Percentiles rank a stretch among this genome's conserved stretches.
Conservation (phyloP, 2,888 invertebrate species). For the Xylota sylvarum region DNA sequence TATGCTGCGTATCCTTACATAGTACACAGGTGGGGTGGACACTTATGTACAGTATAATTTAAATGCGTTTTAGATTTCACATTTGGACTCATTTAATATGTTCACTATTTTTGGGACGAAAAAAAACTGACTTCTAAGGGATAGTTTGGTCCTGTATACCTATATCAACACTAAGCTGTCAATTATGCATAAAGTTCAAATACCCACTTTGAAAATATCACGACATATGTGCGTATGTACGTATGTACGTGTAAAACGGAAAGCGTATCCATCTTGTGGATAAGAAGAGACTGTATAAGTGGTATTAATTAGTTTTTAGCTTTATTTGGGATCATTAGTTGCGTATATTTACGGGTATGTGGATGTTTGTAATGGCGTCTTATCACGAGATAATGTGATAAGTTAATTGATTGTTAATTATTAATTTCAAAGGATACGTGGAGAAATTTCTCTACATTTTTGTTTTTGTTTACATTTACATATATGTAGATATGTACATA, state of each 20-base stretch:
- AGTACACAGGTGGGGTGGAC: slow-evolving; percentile 12
- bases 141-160: slow-evolving; percentile 48
- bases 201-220: slow-evolving; percentile 47
- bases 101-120: slow-evolving; percentile 27
- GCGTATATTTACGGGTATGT: slow-evolving; percentile 13
- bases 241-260: slow-evolving; percentile 1
- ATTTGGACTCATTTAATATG: slow-evolving; percentile 49
- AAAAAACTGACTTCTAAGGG: not conserved
- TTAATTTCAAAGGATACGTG: slow-evolving; percentile 41
- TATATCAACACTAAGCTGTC: slow-evolving; percentile 46
- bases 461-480: not conserved
- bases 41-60: slow-evolving; percentile 35
- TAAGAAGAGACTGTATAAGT: slow-evolving; percentile 38
- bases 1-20: slow-evolving; percentile 24
- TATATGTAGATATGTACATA: too few species aligned
- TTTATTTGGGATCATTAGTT: slow-evolving; percentile 45
- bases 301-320: slow-evolving; percentile 63
- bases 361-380: slow-evolving; percentile 48
- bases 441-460: not conserved
- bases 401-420: slow-evolving; percentile 63
- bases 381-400: slow-evolving; percentile 66
- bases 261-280: slow-evolving; percentile 18
- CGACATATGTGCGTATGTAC: not conserved
- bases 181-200: slow-evolving; percentile 62
- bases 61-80: slow-evolving; percentile 59